Conservation (phyloP, 2,113 vertebrate species). For the Strix uralensis region DNA sequence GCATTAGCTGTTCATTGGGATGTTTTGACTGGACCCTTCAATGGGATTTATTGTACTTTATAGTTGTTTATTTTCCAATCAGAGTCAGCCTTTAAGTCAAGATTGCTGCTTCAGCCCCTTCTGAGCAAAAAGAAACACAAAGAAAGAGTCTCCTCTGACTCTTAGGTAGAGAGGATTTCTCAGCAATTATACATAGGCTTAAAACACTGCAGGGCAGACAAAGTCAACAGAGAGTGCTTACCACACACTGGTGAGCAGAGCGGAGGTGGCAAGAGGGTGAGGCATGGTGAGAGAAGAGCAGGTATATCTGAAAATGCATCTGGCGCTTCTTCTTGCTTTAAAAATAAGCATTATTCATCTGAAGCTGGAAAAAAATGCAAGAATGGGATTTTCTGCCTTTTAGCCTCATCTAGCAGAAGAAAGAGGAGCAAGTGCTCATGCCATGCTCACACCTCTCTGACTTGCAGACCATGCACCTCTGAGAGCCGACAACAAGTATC, state of each 20-base stretch:
- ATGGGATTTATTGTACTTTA: constrained; percentile 77
- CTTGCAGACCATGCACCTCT: not conserved
- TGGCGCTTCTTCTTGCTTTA: not conserved
- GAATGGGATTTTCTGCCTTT: not conserved
- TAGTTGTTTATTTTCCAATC: constrained; percentile 80
- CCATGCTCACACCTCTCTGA: not conserved
- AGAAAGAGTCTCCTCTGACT: constrained; percentile 10
- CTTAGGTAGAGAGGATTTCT: not conserved
- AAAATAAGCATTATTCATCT: not conserved
- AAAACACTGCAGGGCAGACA: not conserved
- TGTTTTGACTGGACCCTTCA: constrained; percentile 80
- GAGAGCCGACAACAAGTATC: not conserved
- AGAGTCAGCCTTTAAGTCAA: constrained; percentile 74
- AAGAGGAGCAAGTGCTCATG: not conserved
- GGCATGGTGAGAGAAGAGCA: not conserved
- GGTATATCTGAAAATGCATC: not conserved
- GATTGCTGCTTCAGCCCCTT: constrained; percentile 65
- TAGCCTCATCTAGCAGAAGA: not conserved
- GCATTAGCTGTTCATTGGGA: constrained; percentile 68
- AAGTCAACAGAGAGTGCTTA: not conserved
- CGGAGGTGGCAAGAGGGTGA: not conserved
- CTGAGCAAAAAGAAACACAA: constrained; percentile 48
- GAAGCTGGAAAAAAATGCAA: not conserved
- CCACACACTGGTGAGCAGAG: accelerated
- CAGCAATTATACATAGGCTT: not conserved